phyloP scores from a whole-genome alignment of 2,113 vertebrate species.

The Eonycteris spelaea region DNA sequence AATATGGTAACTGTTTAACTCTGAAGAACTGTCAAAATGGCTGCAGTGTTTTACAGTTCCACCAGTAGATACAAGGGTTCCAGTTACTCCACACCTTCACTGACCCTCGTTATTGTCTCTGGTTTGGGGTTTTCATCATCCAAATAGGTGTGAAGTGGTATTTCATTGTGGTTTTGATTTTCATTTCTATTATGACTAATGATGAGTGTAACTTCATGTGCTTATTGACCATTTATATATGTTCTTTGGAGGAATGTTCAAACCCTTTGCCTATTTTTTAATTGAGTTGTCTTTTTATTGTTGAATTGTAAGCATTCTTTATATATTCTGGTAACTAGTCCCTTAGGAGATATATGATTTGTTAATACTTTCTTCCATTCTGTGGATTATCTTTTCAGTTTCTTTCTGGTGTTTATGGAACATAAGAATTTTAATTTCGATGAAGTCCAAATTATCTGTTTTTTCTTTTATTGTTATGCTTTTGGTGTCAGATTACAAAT shows the following conservation, averaged over 20 bases:
- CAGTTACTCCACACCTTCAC: background rate
- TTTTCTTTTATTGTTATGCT: background rate
- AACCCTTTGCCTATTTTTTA: background rate
- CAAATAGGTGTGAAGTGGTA: background rate
- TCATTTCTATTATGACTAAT: background rate
- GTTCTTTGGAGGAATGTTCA: conserved; percentile 10
- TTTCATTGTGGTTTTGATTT: conserved; percentile 26
- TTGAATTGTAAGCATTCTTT: conserved; percentile 34
- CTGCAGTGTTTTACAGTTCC: background rate
- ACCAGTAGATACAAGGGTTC: background rate
- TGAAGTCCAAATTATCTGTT: background rate
- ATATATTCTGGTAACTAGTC: background rate
- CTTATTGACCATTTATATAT: background rate
- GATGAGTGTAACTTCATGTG: background rate
- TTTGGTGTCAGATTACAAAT: conserved; percentile 13
- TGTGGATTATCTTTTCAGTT: conserved; percentile 21
- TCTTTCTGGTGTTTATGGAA: conserved; percentile 11
- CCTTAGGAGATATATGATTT: background rate
- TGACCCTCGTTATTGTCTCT: background rate
- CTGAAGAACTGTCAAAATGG: background rate
- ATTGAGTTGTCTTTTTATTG: background rate
- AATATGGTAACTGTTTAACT: background rate
- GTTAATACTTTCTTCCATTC: background rate
- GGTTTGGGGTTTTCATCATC: background rate
- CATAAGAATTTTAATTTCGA: background rate